These are phyloP conservation scores for Helicoverpa assulta DNA, from an alignment of 2,888 invertebrate genomes.

Conservation along the genomic window DNA sequence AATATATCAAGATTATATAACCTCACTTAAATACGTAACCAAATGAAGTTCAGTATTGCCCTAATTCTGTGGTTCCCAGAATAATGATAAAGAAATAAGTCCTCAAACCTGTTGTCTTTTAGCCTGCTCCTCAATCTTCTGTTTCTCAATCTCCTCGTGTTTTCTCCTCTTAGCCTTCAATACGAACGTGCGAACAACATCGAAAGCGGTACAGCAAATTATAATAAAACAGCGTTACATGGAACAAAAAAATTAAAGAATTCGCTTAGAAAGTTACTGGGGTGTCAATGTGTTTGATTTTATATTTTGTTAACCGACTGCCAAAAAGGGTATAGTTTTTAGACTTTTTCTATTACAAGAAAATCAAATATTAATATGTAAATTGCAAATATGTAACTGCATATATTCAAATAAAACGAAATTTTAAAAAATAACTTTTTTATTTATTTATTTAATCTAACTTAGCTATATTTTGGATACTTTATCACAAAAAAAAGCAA, in stretches of 20 bases:
- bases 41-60: not conserved
- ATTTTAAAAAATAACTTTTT: too few relatives aligned
- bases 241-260: slow-evolving; percentile 81
- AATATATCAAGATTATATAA: too few relatives aligned
- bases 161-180: slow-evolving; percentile 95
- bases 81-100: not conserved
- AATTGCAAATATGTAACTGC: too few relatives aligned
- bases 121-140: slow-evolving; percentile 95
- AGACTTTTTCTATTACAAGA: too few relatives aligned
- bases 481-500: not conserved
- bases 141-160: slow-evolving; percentile 96
- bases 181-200: slow-evolving; percentile 85
- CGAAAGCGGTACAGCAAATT: slow-evolving; percentile 89
- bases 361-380: too few relatives aligned
- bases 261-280: slow-evolving; percentile 37
- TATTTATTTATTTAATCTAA: too few relatives aligned
- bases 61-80: not conserved
- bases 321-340: too few relatives aligned
- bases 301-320: not conserved
- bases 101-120: slow-evolving; percentile 95
- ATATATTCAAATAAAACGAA: too few relatives aligned
- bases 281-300: slow-evolving; percentile 34
- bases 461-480: too few relatives aligned
- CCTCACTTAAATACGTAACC: too few relatives aligned
- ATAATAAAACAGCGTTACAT: slow-evolving; percentile 84